Percentiles rank a stretch among this genome's conserved stretches.
phyloP scores from a whole-genome alignment of 2,797 vertebrate genomes.

The Antrozous pallidus region DNA sequence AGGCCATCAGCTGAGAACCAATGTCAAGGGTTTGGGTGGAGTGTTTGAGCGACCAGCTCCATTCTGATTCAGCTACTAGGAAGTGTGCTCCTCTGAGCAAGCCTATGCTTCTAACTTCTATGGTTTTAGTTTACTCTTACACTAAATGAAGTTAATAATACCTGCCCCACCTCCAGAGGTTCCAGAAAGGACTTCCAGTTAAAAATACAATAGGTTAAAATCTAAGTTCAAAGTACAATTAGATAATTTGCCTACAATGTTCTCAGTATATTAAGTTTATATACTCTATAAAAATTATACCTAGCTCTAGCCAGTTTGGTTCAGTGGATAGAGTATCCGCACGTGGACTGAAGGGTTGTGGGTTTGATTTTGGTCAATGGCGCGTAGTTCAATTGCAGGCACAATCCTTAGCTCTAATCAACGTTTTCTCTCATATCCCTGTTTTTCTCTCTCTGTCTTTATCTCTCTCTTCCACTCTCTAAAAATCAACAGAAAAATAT shows the following conservation, averaged over 20 bases:
- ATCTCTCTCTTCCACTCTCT: too few species aligned
- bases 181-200: neutral
- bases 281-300: neutral
- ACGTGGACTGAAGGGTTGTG: too few species aligned
- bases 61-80: neutral
- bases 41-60: neutral
- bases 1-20: neutral
- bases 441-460: too few species aligned
- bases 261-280: neutral
- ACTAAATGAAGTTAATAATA: neutral
- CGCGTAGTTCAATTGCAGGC: too few species aligned
- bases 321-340: too few species aligned
- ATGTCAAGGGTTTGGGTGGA: fast-evolving
- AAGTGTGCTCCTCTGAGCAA: neutral
- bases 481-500: too few species aligned
- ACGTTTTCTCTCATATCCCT: too few species aligned
- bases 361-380: too few species aligned
- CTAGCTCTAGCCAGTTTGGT: too few species aligned
- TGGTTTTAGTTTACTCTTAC: neutral
- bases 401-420: too few species aligned
- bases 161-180: neutral
- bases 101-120: neutral
- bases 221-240: neutral
- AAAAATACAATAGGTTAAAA: neutral
- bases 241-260: neutral